phyloP scores from a whole-genome alignment of 2,113 vertebrate genomes.

The Zosterops japonicus region DNA sequence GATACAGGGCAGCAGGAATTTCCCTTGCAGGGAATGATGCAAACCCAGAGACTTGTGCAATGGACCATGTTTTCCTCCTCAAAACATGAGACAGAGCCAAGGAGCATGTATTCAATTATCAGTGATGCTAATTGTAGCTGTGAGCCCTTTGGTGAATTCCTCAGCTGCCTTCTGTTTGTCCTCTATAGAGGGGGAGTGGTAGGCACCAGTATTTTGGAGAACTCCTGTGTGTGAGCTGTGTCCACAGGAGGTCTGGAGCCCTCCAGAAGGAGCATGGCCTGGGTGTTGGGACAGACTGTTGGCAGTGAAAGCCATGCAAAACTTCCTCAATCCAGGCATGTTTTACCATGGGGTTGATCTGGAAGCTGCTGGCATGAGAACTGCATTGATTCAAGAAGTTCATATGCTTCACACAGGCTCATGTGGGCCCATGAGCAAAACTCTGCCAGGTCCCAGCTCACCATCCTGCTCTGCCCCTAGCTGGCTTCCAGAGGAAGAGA shows the following conservation, averaged over 20 bases:
- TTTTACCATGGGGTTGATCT: not conserved
- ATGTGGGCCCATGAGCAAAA: not conserved
- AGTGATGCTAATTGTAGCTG: not conserved
- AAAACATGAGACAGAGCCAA: not conserved
- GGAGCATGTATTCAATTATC: not conserved
- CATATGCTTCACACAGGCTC: not conserved
- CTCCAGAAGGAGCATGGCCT: not conserved
- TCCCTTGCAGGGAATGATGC: not conserved
- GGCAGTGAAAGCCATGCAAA: not conserved
- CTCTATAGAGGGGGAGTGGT: no score
- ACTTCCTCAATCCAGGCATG: not conserved
- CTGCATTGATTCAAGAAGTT: not conserved
- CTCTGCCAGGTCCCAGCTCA: not conserved
- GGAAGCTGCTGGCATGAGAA: not conserved
- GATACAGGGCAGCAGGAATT: not conserved
- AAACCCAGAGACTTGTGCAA: accelerated
- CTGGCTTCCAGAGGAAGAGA: not conserved
- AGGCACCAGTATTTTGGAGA: not conserved
- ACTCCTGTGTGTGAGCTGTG: not conserved
- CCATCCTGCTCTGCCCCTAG: not conserved
- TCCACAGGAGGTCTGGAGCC: not conserved
- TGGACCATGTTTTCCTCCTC: not conserved
- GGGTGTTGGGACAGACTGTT: not conserved
- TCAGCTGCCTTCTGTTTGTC: not conserved
- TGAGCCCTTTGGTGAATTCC: not conserved